Evolutionary conservation across 2,888 invertebrate genomes (phyloP), one percentile per base, ranked within the genome.

Genomic region (Thumatha senex): DNA sequence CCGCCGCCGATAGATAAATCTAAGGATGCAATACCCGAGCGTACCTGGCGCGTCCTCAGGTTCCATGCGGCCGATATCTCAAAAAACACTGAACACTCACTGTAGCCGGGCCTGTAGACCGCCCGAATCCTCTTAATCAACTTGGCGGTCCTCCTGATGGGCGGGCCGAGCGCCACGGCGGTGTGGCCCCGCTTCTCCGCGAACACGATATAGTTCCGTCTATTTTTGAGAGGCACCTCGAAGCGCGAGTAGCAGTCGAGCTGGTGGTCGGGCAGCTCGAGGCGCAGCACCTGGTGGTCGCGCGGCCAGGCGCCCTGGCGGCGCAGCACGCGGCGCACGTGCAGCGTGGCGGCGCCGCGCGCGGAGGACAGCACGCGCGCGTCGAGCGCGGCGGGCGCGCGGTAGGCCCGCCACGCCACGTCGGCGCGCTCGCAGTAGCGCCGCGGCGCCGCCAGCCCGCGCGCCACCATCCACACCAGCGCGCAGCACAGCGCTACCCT

Each of bases 401-500:
- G 87, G 85, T 89, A 89, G 74, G 90, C 90, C 53, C 90, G 86
- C 90, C 90, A 90, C 69, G 90, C 90, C 70, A 90, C 90, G 89
- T 91, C 90, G 69, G 87, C 90, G 74, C 90, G 88, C 84, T 86
- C 89, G 86, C 90, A 91, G 85, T 88, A 91, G 72, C 78, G 84
- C 79, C 88, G 88, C 74, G 84, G 82, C 73, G 81, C 76, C 55
- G 79, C 80, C 51, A 76, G 64, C 65, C 66, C 85, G 80, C 80
- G 78, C 76, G 71, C 73, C 80, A 80, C 78, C 76, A 70, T 73
- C 75, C 81, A 82, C 80, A 87, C 80, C 80, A 88, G 80, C 78
- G 85, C 86, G 87, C 86, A 85, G 84, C 84, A 85, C 75, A 83
- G 78, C 86, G 78, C 85, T 75, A 72, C 84, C 82, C 76, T 89